Evolutionary conservation across 2,888 invertebrate genomes (phyloP).

Genomic region (Drosophila macrothrix): DNA sequence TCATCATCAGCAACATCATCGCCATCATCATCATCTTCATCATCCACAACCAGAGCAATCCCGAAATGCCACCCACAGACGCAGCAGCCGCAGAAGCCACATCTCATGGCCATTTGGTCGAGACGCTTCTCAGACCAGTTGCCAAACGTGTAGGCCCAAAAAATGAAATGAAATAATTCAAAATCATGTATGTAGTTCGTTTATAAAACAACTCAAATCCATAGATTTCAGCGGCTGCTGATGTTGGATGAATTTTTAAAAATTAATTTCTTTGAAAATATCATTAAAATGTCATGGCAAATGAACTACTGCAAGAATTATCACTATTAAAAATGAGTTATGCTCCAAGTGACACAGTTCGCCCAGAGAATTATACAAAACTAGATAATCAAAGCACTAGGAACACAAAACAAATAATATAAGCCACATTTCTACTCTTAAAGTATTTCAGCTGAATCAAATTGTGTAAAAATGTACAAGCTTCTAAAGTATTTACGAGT

Average conservation of each 20-base stretch:
- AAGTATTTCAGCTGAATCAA: background rate
- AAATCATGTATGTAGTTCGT: constrained; percentile 45
- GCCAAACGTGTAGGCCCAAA: constrained; percentile 53
- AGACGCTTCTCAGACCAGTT: constrained; percentile 55
- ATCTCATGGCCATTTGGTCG: constrained; percentile 28
- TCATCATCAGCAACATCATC: constrained; percentile 37
- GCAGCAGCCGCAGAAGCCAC: constrained; percentile 3
- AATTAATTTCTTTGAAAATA: constrained; percentile 61
- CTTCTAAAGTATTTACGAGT: constrained; percentile 1
- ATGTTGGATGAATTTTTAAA: constrained; percentile 34
- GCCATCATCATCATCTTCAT: background rate
- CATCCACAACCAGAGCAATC: constrained; percentile 30
- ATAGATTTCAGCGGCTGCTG: constrained; percentile 31
- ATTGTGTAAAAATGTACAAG: background rate
- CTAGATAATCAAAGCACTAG: background rate
- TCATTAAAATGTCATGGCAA: constrained; percentile 54
- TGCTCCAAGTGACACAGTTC: constrained; percentile 12
- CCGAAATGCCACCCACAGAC: constrained; percentile 68
- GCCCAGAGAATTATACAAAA: background rate
- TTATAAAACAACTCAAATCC: constrained; percentile 49
- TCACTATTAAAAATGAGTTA: constrained; percentile 40
- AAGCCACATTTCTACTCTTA: background rate
- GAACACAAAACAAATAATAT: background rate
- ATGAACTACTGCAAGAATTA: constrained; percentile 29
- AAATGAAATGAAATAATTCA: constrained; percentile 59